Percentiles rank a stretch among this genome's conserved stretches.
Conservation (phyloP, 2,797 vertebrate species). For the Sebastiscus tertius region DNA sequence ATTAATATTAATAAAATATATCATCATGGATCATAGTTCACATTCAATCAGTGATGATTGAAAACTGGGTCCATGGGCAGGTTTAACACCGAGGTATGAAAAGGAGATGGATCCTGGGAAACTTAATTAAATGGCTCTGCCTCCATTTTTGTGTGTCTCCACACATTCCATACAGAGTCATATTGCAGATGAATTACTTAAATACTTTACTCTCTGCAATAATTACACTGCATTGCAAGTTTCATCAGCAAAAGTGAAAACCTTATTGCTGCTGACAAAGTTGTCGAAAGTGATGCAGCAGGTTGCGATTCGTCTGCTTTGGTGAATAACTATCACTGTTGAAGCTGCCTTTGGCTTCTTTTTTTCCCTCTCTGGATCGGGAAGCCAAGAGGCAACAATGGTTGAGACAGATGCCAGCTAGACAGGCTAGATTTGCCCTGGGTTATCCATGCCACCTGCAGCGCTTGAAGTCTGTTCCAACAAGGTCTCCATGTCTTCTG, state of each 20-base stretch:
- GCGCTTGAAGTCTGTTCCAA: constrained; percentile 44
- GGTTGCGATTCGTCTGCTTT: background rate
- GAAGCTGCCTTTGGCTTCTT: background rate
- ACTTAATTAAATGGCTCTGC: background rate
- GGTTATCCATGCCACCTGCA: constrained; percentile 48
- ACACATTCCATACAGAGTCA: background rate
- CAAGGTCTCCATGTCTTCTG: constrained; percentile 26
- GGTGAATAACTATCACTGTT: background rate
- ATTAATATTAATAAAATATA: too few species aligned
- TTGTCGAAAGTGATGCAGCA: background rate
- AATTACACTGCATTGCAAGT: background rate
- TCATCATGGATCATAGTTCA: background rate
- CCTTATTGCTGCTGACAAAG: background rate
- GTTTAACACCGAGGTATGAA: background rate
- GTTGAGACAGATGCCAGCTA: constrained; percentile 33
- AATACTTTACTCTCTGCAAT: background rate
- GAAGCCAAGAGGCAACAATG: constrained; percentile 2
- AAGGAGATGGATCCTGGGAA: background rate
- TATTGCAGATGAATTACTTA: background rate
- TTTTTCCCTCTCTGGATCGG: background rate
- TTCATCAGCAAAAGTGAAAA: background rate
- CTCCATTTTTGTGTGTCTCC: too few species aligned
- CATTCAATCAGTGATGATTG: background rate
- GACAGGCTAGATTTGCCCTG: constrained; percentile 33
- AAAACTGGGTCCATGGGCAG: background rate